These are phyloP conservation scores for Opisthocomus hoazin DNA, from an alignment of 2,113 vertebrate genomes.

Conservation along the genomic window DNA sequence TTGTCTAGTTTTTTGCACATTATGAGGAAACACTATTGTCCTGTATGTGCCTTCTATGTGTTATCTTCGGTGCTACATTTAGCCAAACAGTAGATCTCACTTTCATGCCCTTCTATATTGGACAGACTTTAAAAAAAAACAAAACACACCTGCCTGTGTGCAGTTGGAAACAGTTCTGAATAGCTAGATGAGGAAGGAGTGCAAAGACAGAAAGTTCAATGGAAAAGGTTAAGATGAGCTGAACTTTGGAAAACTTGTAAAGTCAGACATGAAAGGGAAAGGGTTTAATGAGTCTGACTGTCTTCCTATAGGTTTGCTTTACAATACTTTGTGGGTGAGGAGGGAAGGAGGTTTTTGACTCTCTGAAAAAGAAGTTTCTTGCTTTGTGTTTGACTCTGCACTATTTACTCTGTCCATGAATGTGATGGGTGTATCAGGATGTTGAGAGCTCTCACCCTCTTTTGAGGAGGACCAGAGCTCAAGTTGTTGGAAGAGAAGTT, in stretches of 20 bases:
- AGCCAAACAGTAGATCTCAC: neutral
- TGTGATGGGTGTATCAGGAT: neutral
- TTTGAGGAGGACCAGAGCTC: neutral
- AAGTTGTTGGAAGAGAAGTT: neutral
- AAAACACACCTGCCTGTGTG: neutral
- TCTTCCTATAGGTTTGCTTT: neutral
- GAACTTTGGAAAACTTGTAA: neutral
- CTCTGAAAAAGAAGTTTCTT: neutral
- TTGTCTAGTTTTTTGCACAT: neutral
- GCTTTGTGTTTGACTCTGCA: neutral
- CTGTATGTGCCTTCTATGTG: neutral
- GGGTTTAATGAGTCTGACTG: neutral
- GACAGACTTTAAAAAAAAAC: neutral
- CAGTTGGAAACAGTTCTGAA: neutral
- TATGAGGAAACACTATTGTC: neutral
- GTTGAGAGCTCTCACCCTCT: neutral
- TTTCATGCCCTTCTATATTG: neutral
- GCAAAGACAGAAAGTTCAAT: neutral
- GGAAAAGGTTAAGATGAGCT: neutral
- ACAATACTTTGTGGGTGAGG: neutral
- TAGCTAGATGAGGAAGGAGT: neutral
- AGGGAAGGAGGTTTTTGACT: neutral
- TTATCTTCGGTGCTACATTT: neutral
- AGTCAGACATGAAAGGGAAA: neutral
- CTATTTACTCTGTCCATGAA: neutral